phyloP scores from a whole-genome alignment of 1,140 invertebrate species.

The Teleogryllus occipitalis region DNA sequence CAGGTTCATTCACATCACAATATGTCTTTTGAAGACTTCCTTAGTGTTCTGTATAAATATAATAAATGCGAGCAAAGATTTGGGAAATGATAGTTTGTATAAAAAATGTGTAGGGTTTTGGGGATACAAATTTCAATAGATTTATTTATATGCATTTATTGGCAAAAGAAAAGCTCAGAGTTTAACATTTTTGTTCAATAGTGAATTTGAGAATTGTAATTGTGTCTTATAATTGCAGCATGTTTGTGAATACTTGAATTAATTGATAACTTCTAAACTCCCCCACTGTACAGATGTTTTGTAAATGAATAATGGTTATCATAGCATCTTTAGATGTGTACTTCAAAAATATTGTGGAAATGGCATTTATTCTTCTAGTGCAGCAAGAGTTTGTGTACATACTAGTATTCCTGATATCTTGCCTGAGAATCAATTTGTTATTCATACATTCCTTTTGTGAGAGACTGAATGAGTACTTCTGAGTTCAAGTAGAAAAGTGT shows the following conservation, averaged over 20 bases:
- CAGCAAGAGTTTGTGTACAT: background rate
- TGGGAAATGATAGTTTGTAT: background rate
- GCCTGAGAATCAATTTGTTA: background rate
- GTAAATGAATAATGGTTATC: too few relatives aligned
- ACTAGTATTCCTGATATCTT: background rate
- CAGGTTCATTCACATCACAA: slow-evolving; percentile 14
- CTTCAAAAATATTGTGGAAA: background rate
- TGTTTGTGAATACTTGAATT: too few relatives aligned
- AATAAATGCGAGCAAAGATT: slow-evolving; percentile 9
- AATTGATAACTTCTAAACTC: too few relatives aligned
- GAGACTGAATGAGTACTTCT: background rate
- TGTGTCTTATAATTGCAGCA: too few relatives aligned
- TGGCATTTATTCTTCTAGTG: background rate
- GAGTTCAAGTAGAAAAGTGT: too few relatives aligned
- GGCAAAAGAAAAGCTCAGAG: background rate
- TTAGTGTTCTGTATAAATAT: background rate
- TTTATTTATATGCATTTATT: background rate
- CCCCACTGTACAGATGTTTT: too few relatives aligned
- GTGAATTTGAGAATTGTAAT: too few relatives aligned
- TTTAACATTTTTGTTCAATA: too few relatives aligned
- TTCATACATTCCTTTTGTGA: background rate
- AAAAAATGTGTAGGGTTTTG: background rate
- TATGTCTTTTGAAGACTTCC: background rate
- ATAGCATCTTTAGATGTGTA: background rate
- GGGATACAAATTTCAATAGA: background rate